Conservation (phyloP, 2,113 vertebrate genomes). For the Sinocyclocheilus anophthalmus region DNA sequence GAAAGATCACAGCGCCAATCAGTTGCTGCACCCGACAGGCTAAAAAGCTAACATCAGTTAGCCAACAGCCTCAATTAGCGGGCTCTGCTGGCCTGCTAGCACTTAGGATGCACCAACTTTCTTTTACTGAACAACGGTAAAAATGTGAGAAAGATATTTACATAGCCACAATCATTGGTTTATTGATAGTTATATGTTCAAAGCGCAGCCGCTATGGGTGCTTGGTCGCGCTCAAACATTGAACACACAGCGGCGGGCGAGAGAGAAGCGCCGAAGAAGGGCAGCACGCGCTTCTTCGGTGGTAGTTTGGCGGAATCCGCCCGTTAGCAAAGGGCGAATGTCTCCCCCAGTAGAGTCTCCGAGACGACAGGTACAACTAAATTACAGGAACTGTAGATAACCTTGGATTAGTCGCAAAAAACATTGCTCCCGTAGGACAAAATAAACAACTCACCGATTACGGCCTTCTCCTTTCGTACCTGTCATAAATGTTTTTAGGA, state of each 20-base stretch:
- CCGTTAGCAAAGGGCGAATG: conserved; percentile 67
- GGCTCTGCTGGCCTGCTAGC: conserved; percentile 26
- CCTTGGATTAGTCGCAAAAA: not conserved
- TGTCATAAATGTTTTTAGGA: conserved; percentile 58
- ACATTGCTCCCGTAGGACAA: not conserved
- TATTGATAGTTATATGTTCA: not conserved
- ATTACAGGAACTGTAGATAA: not conserved
- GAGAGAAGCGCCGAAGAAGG: conserved; percentile 62
- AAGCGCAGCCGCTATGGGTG: conserved; percentile 1
- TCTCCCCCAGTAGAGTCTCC: conserved; percentile 76
- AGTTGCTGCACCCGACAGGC: not conserved
- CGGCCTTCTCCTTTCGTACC: conserved; percentile 51
- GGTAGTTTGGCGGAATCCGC: conserved; percentile 76
- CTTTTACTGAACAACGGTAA: not conserved
- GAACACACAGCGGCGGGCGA: not conserved
- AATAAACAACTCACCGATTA: conserved; percentile 66
- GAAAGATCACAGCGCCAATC: not conserved
- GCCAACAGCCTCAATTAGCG: conserved; percentile 23
- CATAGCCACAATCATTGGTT: not conserved
- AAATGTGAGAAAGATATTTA: not conserved
- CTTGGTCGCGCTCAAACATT: conserved; percentile 47
- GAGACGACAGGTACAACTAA: conserved; percentile 10
- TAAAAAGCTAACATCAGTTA: conserved; percentile 34
- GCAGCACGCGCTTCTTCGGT: conserved; percentile 79
- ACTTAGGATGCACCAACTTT: not conserved